Percentiles rank a stretch among this genome's conserved stretches.
Evolutionary conservation across 2,113 vertebrate species (phyloP).

Genomic region (Oreochromis tanganicae): DNA sequence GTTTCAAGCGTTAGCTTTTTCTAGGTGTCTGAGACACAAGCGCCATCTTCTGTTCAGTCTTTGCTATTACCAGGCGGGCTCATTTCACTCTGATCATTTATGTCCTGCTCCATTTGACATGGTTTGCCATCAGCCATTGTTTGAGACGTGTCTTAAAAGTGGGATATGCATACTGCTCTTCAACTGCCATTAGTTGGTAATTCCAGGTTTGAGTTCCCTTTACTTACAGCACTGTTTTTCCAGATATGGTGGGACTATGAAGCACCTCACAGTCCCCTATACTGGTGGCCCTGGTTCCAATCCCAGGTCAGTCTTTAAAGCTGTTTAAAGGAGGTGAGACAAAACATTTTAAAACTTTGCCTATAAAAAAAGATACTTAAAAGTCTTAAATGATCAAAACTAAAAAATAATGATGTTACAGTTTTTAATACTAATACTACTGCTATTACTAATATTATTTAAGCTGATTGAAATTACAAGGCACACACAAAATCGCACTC

Average conservation of each 20-base stretch:
- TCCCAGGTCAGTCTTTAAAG: background rate
- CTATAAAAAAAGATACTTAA: background rate
- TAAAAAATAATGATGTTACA: background rate
- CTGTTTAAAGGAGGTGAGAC: background rate
- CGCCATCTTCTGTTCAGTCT: constrained; percentile 56
- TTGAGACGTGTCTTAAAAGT: background rate
- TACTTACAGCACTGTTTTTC: background rate
- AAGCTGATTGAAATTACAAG: background rate
- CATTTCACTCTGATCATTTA: background rate
- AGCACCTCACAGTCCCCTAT: background rate
- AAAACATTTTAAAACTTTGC: background rate
- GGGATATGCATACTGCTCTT: background rate
- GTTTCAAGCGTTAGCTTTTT: accelerated
- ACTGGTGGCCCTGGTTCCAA: background rate
- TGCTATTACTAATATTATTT: background rate
- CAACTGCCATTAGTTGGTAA: background rate
- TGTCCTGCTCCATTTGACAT: background rate
- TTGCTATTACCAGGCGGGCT: background rate
- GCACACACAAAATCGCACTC: background rate
- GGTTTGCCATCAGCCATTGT: background rate
- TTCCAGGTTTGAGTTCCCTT: background rate
- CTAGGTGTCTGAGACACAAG: background rate
- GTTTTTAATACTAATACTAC: background rate
- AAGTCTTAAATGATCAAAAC: background rate
- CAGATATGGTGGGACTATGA: background rate